These are phyloP conservation scores for Steinernema carpocapsae DNA, from an alignment of 2,888 invertebrate species.

Conservation along the genomic window DNA sequence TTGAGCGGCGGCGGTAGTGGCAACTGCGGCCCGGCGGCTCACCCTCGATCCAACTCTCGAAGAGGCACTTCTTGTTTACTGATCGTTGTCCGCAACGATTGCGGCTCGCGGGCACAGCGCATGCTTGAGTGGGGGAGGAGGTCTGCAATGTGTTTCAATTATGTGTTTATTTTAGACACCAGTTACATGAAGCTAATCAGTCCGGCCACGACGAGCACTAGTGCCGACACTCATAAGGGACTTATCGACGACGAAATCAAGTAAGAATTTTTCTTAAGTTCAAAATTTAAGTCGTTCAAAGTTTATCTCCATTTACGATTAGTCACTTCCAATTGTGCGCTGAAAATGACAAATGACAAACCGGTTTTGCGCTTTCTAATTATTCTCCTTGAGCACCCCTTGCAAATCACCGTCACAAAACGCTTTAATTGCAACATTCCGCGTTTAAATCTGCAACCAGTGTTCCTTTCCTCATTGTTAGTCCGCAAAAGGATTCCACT, in stretches of 20 bases:
- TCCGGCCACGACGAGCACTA: neutral
- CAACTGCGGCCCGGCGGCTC: neutral
- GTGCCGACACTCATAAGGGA: slow-evolving; percentile 38
- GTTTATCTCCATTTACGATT: neutral
- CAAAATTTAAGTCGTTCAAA: neutral
- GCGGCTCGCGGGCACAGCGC: too few relatives aligned
- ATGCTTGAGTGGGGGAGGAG: too few relatives aligned
- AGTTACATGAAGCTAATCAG: slow-evolving; percentile 25
- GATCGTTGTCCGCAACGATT: neutral
- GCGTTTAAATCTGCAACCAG: too few relatives aligned
- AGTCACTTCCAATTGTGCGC: too few relatives aligned
- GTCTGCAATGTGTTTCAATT: too few relatives aligned
- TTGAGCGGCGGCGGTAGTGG: too few relatives aligned
- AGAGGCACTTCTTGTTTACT: slow-evolving; percentile 17
- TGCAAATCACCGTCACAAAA: too few relatives aligned
- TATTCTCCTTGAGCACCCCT: too few relatives aligned
- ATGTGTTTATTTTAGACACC: neutral
- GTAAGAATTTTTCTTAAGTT: slow-evolving; percentile 44
- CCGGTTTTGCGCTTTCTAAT: too few relatives aligned
- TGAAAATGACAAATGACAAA: too few relatives aligned
- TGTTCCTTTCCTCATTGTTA: too few relatives aligned
- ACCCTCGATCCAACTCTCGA: slow-evolving; percentile 24
- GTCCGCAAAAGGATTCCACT: too few relatives aligned
- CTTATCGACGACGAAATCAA: slow-evolving; percentile 61
- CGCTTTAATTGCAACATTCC: neutral